Percentiles rank a stretch among this genome's conserved stretches.
Evolutionary conservation across 2,113 vertebrate genomes (phyloP).

Genomic region (Bothrops jararaca): DNA sequence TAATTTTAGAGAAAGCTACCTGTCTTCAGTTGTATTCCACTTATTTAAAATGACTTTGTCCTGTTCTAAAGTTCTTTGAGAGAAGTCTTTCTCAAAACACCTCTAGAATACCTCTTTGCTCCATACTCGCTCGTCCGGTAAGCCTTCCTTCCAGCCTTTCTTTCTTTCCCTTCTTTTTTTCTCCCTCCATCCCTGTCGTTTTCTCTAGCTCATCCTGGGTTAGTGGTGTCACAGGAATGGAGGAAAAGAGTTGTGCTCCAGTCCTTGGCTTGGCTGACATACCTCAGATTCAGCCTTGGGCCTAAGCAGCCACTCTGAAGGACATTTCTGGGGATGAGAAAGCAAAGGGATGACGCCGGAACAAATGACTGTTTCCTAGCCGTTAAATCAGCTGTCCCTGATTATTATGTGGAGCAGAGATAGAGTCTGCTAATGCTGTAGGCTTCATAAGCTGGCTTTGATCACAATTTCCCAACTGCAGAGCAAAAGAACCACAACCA

Average conservation of each 20-base stretch:
- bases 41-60: not conserved
- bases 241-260: slow-evolving; percentile 13
- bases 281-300: not conserved
- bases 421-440: slow-evolving; percentile 16
- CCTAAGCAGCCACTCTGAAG: slow-evolving; percentile 29
- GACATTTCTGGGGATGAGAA: not conserved
- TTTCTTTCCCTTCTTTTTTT: slow-evolving; percentile 36
- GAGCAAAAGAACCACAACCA: slow-evolving; percentile 40
- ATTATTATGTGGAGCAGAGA: slow-evolving; percentile 2
- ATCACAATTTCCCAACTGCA: slow-evolving; percentile 8
- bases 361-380: slow-evolving; percentile 7
- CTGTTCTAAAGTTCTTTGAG: not conserved
- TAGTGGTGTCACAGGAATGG: slow-evolving; percentile 1
- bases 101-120: not conserved
- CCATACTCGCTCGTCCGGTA: not conserved
- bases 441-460: slow-evolving; percentile 50
- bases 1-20: not conserved
- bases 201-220: slow-evolving; percentile 47
- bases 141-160: slow-evolving; percentile 16
- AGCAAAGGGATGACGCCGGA: not conserved
- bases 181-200: slow-evolving; percentile 40
- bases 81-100: not conserved
- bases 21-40: not conserved
- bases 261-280: not conserved
- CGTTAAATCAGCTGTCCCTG: not conserved